phyloP scores from a whole-genome alignment of 2,797 vertebrate genomes.

The Cichlasoma orientale region DNA sequence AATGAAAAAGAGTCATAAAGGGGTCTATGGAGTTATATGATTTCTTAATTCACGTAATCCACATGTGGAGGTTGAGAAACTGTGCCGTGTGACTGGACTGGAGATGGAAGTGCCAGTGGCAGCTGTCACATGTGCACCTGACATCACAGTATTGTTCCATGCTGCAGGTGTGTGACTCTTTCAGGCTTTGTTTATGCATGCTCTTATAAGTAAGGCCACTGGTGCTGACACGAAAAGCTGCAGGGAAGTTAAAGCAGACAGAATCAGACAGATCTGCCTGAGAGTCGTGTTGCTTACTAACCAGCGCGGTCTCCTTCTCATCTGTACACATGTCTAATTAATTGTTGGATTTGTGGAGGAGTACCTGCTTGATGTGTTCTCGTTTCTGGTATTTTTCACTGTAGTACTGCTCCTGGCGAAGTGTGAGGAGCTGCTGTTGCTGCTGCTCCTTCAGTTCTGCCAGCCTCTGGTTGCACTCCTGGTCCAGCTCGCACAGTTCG shows the following conservation, averaged over 20 bases:
- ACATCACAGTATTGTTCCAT: background rate
- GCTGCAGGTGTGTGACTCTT: background rate
- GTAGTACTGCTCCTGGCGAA: constrained; percentile 97
- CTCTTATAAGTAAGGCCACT: background rate
- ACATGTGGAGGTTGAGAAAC: background rate
- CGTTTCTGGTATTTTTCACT: constrained; percentile 97
- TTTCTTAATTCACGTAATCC: background rate
- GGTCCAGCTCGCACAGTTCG: constrained; percentile 89
- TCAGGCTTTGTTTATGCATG: background rate
- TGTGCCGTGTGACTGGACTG: background rate
- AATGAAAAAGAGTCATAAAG: background rate
- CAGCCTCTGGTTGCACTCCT: constrained; percentile 87
- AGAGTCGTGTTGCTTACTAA: background rate
- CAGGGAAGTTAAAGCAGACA: background rate
- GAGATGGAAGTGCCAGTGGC: background rate
- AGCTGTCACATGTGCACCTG: accelerated
- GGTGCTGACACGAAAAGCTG: background rate
- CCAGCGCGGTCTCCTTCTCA: background rate
- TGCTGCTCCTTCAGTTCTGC: constrained; percentile 93
- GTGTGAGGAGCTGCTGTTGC: constrained; percentile 92
- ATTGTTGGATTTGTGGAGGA: background rate
- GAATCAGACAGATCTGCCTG: background rate
- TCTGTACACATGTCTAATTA: background rate
- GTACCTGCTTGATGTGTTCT: constrained; percentile 95
- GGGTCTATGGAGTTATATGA: background rate